These are phyloP conservation scores for Subanguina moxae DNA, from an alignment of 1,140 invertebrate genomes.

Conservation along the genomic window DNA sequence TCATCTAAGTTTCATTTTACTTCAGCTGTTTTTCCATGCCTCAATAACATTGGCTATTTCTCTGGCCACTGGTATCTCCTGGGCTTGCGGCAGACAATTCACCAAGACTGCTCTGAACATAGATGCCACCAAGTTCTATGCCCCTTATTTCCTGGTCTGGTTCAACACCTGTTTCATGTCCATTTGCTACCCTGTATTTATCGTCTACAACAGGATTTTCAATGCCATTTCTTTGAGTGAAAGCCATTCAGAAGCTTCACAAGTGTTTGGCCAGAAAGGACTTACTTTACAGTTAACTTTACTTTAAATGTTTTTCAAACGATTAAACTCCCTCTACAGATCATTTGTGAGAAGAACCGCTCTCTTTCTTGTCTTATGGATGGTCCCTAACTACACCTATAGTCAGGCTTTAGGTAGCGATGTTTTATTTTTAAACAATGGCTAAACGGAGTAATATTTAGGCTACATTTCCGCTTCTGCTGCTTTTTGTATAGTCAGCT, in stretches of 20 bases:
- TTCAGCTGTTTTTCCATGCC: neutral
- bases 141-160: slow-evolving; percentile 58
- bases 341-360: slow-evolving; percentile 33
- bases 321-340: neutral
- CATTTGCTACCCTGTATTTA: slow-evolving; percentile 55
- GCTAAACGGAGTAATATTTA: neutral
- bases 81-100: slow-evolving; percentile 43
- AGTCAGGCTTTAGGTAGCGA: slow-evolving; percentile 35
- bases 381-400: slow-evolving; percentile 52
- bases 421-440: no score
- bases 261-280: slow-evolving; percentile 24
- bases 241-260: slow-evolving; percentile 26
- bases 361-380: slow-evolving; percentile 53
- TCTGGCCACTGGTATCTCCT: neutral
- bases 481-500: slow-evolving; percentile 46
- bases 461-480: neutral
- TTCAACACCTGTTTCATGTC: slow-evolving; percentile 55
- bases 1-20: no score
- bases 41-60: neutral
- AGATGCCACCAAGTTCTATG: slow-evolving; percentile 47
- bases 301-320: no score
- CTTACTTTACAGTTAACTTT: slow-evolving; percentile 29
- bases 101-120: slow-evolving; percentile 48
- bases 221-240: slow-evolving; percentile 9
- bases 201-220: slow-evolving; percentile 38